Evolutionary conservation across 2,797 vertebrate species (phyloP), one percentile per base, ranked within the genome.

Genomic region (Chrosomus eos): DNA sequence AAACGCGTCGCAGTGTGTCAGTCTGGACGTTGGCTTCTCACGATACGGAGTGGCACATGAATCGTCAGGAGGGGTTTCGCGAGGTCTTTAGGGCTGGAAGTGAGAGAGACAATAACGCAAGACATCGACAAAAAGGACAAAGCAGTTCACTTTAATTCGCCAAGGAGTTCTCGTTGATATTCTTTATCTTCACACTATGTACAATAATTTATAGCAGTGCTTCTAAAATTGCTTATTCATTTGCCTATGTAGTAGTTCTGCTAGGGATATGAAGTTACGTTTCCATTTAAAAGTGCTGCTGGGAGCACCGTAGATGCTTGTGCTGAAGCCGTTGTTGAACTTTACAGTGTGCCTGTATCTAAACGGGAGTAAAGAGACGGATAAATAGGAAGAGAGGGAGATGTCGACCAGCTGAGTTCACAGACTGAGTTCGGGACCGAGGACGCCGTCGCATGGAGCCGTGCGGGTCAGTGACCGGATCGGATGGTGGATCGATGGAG

Each of bases 171-270:
- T 92, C 93, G 92, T 92, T 90, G 84, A 82, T 83, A 82, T 82
- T 91, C 87, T 90, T 89, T 76, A 72, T 93, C 92, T 94, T 91
- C 84, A 90, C 45, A 94, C 94, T 96, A 96, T 97, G 93, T 98
- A 98, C 97, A 98, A 97, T 98, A 96, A 97, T 96, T 96, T 97
- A 97, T 95, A 95, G 90, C 92, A 95, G 92, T 93, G 90, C 66
- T 87, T 92, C 92, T 94, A 94, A 94, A 94, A 96, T 94, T 90
- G 95, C 90, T 91, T 91, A 87, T 90, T 90, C 48, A 81, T 94
- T 93, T 93, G 91, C 77, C 93, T 92, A 93, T 88, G 91, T 82
- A 83, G 88, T 88, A 83, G 88, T 88, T 81, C 67, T 84, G 60
- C 82, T 83, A 80, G 77, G 66, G 70, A 38, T 72, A 33, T 68